Base-by-base conservation (phyloP, 2,888 invertebrate genomes). In the Margaritifera margaritifera region DNA sequence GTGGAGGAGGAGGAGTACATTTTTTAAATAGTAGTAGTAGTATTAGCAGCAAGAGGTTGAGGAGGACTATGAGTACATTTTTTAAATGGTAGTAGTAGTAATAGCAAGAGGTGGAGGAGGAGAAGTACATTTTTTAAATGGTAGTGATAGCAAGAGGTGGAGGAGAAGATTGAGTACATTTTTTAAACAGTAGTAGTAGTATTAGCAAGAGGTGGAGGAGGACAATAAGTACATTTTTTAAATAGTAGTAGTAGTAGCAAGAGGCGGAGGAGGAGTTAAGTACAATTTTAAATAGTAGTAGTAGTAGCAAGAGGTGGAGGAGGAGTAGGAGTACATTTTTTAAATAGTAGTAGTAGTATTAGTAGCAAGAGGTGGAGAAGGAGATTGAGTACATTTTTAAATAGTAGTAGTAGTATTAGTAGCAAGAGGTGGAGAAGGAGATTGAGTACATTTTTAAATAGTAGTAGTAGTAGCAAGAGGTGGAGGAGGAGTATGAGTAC, bases 331-430 rank as follows among this genome's bases (percentile, higher is more conserved):
- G 61, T 61, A 25, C 24, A 42, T 61, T 27, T 25, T 61, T 27
- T 25, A 27, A 61, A 20, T 31, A 61, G 2, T 61, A 61, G 31
- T 27, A 61, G 62, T 61, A 61, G 61, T 61, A 61, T 27, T 61
- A 42, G 61, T 61, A 61, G 61, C 27, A 61, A 31, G 15, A 61
- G 61, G 6, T 31, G 61, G 6, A 61, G 61, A 31, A 31, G 61
- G 6, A 61, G 50, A 31, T 4, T 6, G 31, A 6, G 31, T 2
- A 31, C 31, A 4, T 31, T 6, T 31, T 31, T 6, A 6, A 31
- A 31, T 6, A 31, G 6, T 31, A 31, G 31, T 31, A 31, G 31
- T 6, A 31, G 31, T 31, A 31, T 4, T 6, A 31, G 31, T 31
- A 31, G 4, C 4, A 31, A 31, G 31, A 25, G 58, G 22, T 20